A percentile compares a stretch with the other conserved stretches of the same genome.
Evolutionary conservation across 1,140 invertebrate species (phyloP).

Genomic region (Littorina saxatilis): DNA sequence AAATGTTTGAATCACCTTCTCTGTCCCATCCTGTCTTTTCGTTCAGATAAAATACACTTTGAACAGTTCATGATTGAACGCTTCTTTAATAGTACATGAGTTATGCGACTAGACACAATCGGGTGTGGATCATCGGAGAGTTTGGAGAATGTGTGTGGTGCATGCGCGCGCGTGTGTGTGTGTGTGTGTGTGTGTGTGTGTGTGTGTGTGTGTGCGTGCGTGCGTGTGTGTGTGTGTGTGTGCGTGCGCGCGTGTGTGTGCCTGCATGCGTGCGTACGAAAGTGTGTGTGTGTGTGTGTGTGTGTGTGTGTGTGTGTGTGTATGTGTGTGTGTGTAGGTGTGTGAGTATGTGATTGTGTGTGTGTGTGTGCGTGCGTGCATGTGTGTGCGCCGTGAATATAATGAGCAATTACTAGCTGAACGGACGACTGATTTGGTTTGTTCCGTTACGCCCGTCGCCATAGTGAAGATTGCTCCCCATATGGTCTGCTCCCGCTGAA

Average conservation of each 20-base stretch:
- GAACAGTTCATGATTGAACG: too few species aligned
- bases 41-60: too few species aligned
- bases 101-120: too few species aligned
- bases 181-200: slow-evolving; percentile 15
- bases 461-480: too few species aligned
- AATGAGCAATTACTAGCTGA: too few species aligned
- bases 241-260: not conserved
- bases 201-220: slow-evolving; percentile 9
- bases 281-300: not conserved
- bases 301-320: slow-evolving; percentile 2
- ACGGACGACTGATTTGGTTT: too few species aligned
- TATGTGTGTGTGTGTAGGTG: not conserved
- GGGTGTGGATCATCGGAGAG: too few species aligned
- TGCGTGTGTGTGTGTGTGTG: not conserved
- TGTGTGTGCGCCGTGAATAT: not conserved
- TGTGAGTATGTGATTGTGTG: not conserved
- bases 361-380: not conserved
- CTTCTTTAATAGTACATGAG: too few species aligned
- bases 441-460: too few species aligned
- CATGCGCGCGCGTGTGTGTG: not conserved
- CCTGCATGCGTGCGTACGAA: not conserved
- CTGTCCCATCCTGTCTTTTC: too few species aligned
- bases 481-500: too few species aligned
- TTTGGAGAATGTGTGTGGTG: not conserved
- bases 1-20: too few species aligned